A percentile compares a stretch with the other conserved stretches of the same genome.
phyloP scores from a whole-genome alignment of 1,140 invertebrate genomes.

The Dolichoris vasculosae region DNA sequence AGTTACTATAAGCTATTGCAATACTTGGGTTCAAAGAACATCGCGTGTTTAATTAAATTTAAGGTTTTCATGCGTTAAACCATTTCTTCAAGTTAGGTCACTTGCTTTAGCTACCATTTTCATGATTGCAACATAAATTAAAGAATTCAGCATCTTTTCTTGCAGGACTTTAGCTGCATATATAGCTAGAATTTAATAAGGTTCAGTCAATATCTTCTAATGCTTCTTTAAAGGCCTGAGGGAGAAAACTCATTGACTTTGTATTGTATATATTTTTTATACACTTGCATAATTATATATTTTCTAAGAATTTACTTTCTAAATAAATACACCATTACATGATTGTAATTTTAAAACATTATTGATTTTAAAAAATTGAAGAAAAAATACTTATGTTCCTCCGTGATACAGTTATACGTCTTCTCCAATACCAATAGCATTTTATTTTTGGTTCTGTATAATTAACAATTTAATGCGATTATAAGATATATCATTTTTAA shows the following conservation, averaged over 20 bases:
- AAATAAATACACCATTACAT: background rate
- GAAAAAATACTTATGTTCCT: background rate
- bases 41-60: constrained; percentile 71
- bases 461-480: background rate
- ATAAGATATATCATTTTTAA: too few species aligned
- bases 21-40: constrained; percentile 64
- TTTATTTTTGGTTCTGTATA: background rate
- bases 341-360: background rate
- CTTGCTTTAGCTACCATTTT: constrained; percentile 68
- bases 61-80: constrained; percentile 79
- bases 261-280: too few species aligned
- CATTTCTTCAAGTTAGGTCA: constrained; percentile 76
- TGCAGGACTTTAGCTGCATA: constrained; percentile 75
- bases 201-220: constrained; percentile 66
- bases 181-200: constrained; percentile 76
- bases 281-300: background rate
- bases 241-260: constrained; percentile 24
- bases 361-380: background rate
- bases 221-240: constrained; percentile 53
- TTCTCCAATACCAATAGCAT: background rate
- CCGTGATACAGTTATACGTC: background rate
- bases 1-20: constrained; percentile 47
- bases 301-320: background rate
- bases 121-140: constrained; percentile 64
- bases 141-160: constrained; percentile 74